Evolutionary conservation across 2,113 vertebrate species (phyloP).

Genomic region (Cottus gobio): DNA sequence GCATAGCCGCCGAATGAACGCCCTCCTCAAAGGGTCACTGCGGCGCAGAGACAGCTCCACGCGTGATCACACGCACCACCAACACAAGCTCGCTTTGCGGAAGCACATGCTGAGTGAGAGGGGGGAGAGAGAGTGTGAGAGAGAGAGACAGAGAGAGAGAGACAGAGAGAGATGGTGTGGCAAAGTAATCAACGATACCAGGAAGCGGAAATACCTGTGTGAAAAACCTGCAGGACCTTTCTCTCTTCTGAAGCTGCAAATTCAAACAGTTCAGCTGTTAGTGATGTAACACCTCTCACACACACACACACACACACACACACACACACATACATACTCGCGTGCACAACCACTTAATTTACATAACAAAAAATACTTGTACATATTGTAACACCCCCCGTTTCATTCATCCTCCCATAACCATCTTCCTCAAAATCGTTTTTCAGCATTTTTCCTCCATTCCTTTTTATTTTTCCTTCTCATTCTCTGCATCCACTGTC

Average conservation of each 20-base stretch:
- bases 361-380: constrained; percentile 27
- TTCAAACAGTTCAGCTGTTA: constrained; percentile 78
- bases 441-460: constrained; percentile 27
- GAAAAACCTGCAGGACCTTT: constrained; percentile 83
- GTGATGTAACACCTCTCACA: constrained; percentile 57
- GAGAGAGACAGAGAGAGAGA: constrained; percentile 1
- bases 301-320: constrained; percentile 29
- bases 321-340: neutral
- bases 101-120: constrained; percentile 65
- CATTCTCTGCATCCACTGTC: constrained; percentile 50
- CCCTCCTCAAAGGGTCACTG: constrained; percentile 71
- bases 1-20: neutral
- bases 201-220: constrained; percentile 79
- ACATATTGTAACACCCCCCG: constrained; percentile 15
- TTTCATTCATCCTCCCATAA: constrained; percentile 10
- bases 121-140: neutral
- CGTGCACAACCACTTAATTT: constrained; percentile 38
- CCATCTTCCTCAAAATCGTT: constrained; percentile 12
- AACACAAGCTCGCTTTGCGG: constrained; percentile 34
- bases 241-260: constrained; percentile 85
- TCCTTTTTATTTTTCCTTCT: constrained; percentile 1
- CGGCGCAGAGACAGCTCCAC: too few relatives aligned
- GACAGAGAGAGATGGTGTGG: constrained; percentile 33
- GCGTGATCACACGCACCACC: constrained; percentile 25
- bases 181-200: constrained; percentile 63